A percentile compares a stretch with the other conserved stretches of the same genome.
Conservation (phyloP, 2,888 invertebrate genomes). For the Coremacera marginata region DNA sequence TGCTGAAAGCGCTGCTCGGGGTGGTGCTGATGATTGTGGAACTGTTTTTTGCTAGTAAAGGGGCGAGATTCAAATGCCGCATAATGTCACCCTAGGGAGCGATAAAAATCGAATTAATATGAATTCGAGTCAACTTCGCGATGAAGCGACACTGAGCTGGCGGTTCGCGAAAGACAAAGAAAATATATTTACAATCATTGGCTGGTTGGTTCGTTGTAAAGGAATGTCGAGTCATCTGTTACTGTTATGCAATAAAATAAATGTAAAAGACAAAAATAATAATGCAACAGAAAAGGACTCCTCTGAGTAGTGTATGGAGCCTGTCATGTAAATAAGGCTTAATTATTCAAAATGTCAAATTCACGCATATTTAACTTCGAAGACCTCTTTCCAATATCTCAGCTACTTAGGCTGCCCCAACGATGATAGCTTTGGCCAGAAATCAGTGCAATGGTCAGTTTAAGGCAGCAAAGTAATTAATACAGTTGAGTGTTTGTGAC, state of each 20-base stretch:
- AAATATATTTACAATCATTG: neutral
- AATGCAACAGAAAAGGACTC: neutral
- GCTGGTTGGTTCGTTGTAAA: neutral
- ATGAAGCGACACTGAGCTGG: neutral
- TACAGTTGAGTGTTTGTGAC: slow-evolving; percentile 58
- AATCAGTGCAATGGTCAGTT: neutral
- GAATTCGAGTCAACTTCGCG: neutral
- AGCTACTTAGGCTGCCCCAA: neutral
- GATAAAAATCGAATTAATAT: slow-evolving; percentile 69
- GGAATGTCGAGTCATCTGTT: neutral
- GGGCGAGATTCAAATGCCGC: slow-evolving; percentile 58
- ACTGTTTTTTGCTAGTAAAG: neutral
- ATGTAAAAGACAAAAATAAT: neutral
- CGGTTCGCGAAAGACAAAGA: neutral
- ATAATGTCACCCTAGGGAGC: slow-evolving; percentile 67
- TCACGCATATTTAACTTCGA: neutral
- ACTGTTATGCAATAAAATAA: neutral
- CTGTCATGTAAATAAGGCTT: neutral
- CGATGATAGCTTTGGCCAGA: neutral
- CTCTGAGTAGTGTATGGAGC: neutral
- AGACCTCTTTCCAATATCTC: neutral
- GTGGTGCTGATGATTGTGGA: slow-evolving; percentile 41
- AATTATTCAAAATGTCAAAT: slow-evolving; percentile 25
- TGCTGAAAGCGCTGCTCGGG: slow-evolving; percentile 38
- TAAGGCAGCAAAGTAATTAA: slow-evolving; percentile 56